A percentile compares a stretch with the other conserved stretches of the same genome.
phyloP scores from a whole-genome alignment of 2,797 vertebrate genomes.

The Varecia variegata region DNA sequence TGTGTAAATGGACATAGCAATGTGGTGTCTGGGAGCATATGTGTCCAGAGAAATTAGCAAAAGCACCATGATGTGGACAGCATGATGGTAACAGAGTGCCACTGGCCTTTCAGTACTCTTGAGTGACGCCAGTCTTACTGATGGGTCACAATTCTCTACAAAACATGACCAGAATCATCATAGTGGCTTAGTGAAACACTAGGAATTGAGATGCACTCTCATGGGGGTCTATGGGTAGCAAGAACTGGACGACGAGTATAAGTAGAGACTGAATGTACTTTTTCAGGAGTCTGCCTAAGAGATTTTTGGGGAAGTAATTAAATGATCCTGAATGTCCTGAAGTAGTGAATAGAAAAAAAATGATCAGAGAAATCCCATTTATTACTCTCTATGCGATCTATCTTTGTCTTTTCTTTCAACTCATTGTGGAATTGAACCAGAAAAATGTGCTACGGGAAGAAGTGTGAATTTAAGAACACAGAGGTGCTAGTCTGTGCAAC shows the following conservation, averaged over 20 bases:
- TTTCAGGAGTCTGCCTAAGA: not conserved
- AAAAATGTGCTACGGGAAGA: not conserved
- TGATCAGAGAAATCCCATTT: not conserved
- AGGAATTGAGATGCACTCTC: not conserved
- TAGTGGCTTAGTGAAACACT: not conserved
- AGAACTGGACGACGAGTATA: not conserved
- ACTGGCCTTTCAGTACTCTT: not conserved
- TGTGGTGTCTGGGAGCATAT: not conserved
- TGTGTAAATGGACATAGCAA: not conserved
- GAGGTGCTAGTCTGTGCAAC: not conserved
- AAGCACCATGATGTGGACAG: not conserved
- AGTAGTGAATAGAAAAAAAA: not conserved
- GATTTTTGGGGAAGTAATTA: not conserved
- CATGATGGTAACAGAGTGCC: not conserved
- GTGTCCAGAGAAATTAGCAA: not conserved
- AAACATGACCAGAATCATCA: not conserved
- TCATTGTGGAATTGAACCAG: not conserved
- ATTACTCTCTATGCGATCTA: not conserved
- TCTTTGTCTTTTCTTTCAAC: not conserved
- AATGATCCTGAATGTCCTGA: not conserved
- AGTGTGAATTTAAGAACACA: not conserved
- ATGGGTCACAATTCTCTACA: not conserved
- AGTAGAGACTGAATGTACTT: not conserved
- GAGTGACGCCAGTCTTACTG: not conserved
- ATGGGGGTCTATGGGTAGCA: not conserved